These are phyloP conservation scores for Edolisoma coerulescens DNA, from an alignment of 2,113 vertebrate genomes.

Conservation along the genomic window DNA sequence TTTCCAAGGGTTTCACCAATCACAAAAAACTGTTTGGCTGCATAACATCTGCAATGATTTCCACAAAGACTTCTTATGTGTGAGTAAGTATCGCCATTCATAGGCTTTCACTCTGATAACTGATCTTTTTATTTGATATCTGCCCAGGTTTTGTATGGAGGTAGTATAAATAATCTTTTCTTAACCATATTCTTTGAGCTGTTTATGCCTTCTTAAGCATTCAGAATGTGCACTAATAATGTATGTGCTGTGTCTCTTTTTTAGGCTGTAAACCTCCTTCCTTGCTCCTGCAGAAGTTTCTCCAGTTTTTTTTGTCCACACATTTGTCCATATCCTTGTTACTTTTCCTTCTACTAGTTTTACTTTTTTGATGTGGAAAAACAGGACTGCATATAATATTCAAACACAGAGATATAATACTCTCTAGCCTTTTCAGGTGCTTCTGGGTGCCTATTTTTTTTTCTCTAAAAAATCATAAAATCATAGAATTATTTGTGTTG, in stretches of 20 bases:
- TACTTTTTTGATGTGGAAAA: neutral
- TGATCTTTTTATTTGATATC: neutral
- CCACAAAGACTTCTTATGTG: neutral
- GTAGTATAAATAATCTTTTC: neutral
- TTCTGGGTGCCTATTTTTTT: neutral
- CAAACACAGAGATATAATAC: neutral
- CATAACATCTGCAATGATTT: neutral
- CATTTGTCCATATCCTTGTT: neutral
- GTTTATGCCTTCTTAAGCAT: neutral
- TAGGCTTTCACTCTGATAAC: neutral
- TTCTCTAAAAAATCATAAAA: neutral
- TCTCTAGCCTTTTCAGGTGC: neutral
- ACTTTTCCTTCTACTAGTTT: neutral
- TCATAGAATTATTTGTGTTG: neutral
- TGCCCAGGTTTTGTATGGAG: neutral
- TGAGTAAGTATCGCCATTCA: accelerated
- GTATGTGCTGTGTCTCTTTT: neutral
- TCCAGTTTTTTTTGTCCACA: neutral
- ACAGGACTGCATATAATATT: neutral
- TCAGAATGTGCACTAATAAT: neutral
- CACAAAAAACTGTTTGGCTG: neutral
- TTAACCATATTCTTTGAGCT: neutral
- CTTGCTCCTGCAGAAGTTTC: neutral
- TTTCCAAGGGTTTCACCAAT: neutral
- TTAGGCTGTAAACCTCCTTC: neutral